phyloP scores from a whole-genome alignment of 1,140 invertebrate genomes.

The Ceratina australensis region DNA sequence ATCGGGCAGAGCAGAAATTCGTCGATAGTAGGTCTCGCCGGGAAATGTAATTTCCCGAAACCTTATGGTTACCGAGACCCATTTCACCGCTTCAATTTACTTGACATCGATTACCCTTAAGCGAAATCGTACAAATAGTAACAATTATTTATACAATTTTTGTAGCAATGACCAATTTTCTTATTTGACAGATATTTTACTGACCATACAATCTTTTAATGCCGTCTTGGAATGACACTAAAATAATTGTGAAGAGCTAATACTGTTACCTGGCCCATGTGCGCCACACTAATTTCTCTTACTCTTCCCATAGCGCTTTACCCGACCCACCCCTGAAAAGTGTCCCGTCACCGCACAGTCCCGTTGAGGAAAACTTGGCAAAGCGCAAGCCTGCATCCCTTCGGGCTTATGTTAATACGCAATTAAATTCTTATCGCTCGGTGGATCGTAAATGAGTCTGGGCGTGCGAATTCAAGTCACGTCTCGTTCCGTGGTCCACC shows the following conservation, averaged over 20 bases:
- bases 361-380: constrained; percentile 16
- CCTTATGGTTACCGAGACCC: constrained; percentile 10
- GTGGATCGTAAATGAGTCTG: constrained; percentile 61
- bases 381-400: neutral
- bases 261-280: too few relatives aligned
- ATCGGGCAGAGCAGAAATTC: neutral
- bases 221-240: too few relatives aligned
- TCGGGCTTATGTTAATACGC: constrained; percentile 60
- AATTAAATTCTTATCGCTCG: constrained; percentile 65
- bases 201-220: too few relatives aligned
- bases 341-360: too few relatives aligned
- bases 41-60: neutral
- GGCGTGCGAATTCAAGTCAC: constrained; percentile 50
- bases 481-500: constrained; percentile 31
- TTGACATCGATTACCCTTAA: neutral
- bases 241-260: too few relatives aligned
- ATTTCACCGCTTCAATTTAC: constrained; percentile 9
- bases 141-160: too few relatives aligned
- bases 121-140: too few relatives aligned
- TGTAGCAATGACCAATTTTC: too few relatives aligned
- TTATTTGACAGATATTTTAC: too few relatives aligned
- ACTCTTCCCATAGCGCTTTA: too few relatives aligned
- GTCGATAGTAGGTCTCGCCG: constrained; percentile 2
- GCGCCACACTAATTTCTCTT: too few relatives aligned
- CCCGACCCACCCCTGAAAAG: too few relatives aligned